Conservation (phyloP, 1,140 invertebrate genomes). For the Drosophila leontia region DNA sequence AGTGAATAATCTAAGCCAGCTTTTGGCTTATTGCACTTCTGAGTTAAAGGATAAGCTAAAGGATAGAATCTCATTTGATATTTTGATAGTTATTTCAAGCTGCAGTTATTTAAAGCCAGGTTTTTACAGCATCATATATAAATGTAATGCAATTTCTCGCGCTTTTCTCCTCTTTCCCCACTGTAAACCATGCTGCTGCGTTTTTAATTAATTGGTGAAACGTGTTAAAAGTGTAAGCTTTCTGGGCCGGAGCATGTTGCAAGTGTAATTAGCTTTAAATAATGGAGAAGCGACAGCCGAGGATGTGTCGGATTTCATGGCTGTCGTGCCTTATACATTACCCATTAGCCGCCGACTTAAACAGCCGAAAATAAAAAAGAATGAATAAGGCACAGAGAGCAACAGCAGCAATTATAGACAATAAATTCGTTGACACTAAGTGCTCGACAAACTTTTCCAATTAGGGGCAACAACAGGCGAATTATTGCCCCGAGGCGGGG, state of each 20-base stretch:
- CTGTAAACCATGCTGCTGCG: not conserved
- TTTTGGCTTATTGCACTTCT: not conserved
- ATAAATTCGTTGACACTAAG: conserved; percentile 49
- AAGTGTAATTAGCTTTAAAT: conserved; percentile 46
- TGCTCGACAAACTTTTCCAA: conserved; percentile 70
- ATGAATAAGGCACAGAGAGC: not conserved
- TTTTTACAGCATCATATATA: not conserved
- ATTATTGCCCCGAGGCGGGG: conserved; percentile 39
- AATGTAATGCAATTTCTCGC: not conserved
- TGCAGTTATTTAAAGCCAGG: not conserved
- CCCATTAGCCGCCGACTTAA: conserved; percentile 7
- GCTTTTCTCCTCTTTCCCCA: not conserved
- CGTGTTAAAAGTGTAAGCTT: conserved; percentile 35
- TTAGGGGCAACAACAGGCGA: conserved; percentile 63
- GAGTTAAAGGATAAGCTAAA: not conserved
- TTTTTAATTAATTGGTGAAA: conserved; percentile 29
- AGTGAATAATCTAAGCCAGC: not conserved
- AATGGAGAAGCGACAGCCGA: conserved; percentile 15
- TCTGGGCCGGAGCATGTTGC: conserved; percentile 31
- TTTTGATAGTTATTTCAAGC: not conserved
- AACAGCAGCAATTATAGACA: conserved; percentile 47
- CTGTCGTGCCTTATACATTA: conserved; percentile 11
- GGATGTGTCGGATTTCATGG: conserved; percentile 13
- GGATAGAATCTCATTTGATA: no score
- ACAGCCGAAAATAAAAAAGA: conserved; percentile 9